A percentile compares a stretch with the other conserved stretches of the same genome.
phyloP scores from a whole-genome alignment of 2,113 vertebrate species.

The Origma solitaria region DNA sequence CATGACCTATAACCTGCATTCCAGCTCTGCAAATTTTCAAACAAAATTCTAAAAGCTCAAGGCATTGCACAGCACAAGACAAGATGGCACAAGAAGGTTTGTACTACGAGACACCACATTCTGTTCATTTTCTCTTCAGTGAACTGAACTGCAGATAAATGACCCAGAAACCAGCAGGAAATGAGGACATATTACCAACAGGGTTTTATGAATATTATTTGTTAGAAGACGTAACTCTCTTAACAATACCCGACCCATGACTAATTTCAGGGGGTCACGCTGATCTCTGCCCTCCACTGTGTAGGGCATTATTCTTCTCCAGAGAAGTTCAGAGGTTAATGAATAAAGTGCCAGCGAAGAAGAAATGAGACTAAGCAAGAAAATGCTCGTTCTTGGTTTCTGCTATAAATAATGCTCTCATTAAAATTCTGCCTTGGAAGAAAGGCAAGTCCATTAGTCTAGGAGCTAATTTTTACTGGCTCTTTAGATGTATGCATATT shows the following conservation, averaged over 20 bases:
- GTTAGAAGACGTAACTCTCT: slow-evolving; percentile 1
- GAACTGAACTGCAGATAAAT: slow-evolving; percentile 18
- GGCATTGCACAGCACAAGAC: neutral
- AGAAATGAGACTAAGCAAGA: slow-evolving; percentile 66
- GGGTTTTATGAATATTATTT: slow-evolving; percentile 42
- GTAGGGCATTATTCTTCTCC: slow-evolving; percentile 63
- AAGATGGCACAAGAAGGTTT: neutral
- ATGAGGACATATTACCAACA: neutral
- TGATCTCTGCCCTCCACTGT: slow-evolving; percentile 60
- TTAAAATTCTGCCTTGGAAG: slow-evolving; percentile 79
- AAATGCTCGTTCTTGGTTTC: slow-evolving; percentile 61
- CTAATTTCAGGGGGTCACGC: slow-evolving; percentile 62
- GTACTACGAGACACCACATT: neutral
- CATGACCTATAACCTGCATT: neutral
- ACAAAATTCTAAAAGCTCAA: neutral
- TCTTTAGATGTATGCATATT: slow-evolving; percentile 78
- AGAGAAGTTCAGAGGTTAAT: slow-evolving; percentile 72
- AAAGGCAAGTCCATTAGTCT: slow-evolving; percentile 81
- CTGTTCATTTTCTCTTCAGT: neutral
- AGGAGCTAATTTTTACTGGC: slow-evolving; percentile 79
- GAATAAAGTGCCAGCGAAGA: slow-evolving; percentile 69
- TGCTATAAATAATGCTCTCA: slow-evolving; percentile 79
- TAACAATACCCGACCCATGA: slow-evolving; percentile 13
- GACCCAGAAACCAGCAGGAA: slow-evolving; percentile 29
- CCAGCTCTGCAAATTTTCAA: neutral